Conservation (phyloP, 2,888 invertebrate species). For the Pyralis farinalis region DNA sequence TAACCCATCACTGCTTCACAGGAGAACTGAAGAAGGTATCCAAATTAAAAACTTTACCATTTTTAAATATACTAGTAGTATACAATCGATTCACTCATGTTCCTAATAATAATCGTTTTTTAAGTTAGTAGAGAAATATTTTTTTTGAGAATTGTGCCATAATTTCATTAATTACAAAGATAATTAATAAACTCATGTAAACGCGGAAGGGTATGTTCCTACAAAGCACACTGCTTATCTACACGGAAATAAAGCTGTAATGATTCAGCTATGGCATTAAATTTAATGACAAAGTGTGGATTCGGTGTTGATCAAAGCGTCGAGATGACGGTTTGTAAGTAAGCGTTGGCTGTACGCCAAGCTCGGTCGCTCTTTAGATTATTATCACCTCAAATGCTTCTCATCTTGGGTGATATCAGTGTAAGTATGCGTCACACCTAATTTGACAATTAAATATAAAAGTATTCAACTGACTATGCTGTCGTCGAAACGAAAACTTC, state of each 20-base stretch:
- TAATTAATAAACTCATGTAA: neutral
- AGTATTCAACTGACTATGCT: neutral
- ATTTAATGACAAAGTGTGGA: conserved; percentile 3
- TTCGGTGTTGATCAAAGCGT: conserved; percentile 16
- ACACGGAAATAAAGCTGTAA: neutral
- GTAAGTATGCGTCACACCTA: conserved; percentile 16
- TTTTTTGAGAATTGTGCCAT: too few relatives aligned
- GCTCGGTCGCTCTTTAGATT: conserved; percentile 13
- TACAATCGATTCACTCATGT: conserved; percentile 33
- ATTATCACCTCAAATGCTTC: conserved; percentile 19
- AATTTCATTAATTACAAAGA: neutral
- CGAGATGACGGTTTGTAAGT: conserved; percentile 17
- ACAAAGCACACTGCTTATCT: neutral
- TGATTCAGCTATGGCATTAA: conserved; percentile 8
- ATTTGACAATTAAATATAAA: conserved; percentile 13
- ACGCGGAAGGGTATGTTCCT: neutral
- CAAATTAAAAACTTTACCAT: neutral
- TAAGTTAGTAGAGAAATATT: neutral
- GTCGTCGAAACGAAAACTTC: neutral
- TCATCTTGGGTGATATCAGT: conserved; percentile 19
- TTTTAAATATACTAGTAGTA: conserved; percentile 5
- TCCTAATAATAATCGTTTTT: neutral
- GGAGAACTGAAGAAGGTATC: neutral
- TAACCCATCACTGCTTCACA: conserved; percentile 32
- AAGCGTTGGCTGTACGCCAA: conserved; percentile 17